phyloP scores from a whole-genome alignment of 1,140 invertebrate genomes.

The Platyura marginata region DNA sequence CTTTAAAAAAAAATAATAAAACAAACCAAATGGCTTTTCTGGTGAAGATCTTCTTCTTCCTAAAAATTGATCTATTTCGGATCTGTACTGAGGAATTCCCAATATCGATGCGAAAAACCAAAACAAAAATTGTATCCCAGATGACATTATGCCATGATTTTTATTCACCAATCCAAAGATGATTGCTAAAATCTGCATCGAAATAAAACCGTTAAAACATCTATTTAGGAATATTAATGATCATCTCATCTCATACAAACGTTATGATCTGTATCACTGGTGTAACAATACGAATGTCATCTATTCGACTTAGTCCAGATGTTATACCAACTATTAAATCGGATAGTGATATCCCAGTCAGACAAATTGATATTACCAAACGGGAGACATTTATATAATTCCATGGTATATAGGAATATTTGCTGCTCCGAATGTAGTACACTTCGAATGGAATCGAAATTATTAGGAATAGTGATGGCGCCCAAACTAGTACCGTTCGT shows the following conservation, averaged over 20 bases:
- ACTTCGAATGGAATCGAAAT: slow-evolving; percentile 53
- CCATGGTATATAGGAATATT: slow-evolving; percentile 60
- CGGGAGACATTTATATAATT: slow-evolving; percentile 61
- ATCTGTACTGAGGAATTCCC: slow-evolving; percentile 53
- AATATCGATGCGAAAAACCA: slow-evolving; percentile 59
- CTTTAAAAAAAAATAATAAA: too few species aligned
- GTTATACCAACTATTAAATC: too few species aligned
- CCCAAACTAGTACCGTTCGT: slow-evolving; percentile 70
- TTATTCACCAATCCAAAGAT: too few species aligned
- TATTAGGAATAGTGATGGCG: slow-evolving; percentile 74
- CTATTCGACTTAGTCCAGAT: too few species aligned
- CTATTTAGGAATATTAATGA: too few species aligned
- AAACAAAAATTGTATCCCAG: slow-evolving; percentile 75
- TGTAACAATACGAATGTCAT: slow-evolving; percentile 45
- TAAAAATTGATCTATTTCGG: slow-evolving; percentile 35
- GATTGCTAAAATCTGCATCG: too few species aligned
- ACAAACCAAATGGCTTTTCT: too few species aligned
- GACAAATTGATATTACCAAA: slow-evolving; percentile 41
- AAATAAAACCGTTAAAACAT: too few species aligned
- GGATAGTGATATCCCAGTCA: slow-evolving; percentile 34
- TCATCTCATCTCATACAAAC: slow-evolving; percentile 74
- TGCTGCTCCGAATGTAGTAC: slow-evolving; percentile 56
- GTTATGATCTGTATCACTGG: slow-evolving; percentile 54
- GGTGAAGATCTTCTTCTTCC: too few species aligned
- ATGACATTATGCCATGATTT: too few species aligned